Percentiles rank a stretch among this genome's conserved stretches.
Evolutionary conservation across 2,888 invertebrate species (phyloP).

Genomic region (Priocnemis perturbator): DNA sequence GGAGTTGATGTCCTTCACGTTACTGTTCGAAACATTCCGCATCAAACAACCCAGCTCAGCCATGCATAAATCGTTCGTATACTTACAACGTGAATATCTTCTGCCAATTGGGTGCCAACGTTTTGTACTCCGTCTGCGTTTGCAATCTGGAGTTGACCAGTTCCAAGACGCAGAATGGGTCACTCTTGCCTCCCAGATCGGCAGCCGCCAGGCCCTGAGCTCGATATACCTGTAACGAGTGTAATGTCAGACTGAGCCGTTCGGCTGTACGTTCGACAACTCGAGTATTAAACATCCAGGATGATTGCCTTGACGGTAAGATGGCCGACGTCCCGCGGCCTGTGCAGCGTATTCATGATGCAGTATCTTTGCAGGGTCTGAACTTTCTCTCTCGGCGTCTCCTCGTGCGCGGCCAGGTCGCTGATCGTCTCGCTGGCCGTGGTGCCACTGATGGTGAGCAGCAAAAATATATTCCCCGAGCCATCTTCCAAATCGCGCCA

Average conservation of each 20-base stretch:
- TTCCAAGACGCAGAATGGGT: slow-evolving; percentile 98
- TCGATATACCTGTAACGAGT: slow-evolving; percentile 73
- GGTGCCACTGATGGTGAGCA: slow-evolving; percentile 96
- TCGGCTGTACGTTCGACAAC: too few relatives aligned
- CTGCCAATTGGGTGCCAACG: slow-evolving; percentile 97
- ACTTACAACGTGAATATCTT: slow-evolving; percentile 98
- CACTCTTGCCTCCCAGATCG: slow-evolving; percentile 97
- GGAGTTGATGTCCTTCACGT: slow-evolving; percentile 96
- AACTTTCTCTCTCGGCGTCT: slow-evolving; percentile 84
- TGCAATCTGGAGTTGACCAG: slow-evolving; percentile 95
- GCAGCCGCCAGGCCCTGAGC: slow-evolving; percentile 92
- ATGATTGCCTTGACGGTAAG: slow-evolving; percentile 93
- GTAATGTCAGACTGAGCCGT: not conserved
- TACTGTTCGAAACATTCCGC: slow-evolving; percentile 78
- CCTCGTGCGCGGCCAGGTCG: slow-evolving; percentile 90
- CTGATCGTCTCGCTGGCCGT: slow-evolving; percentile 95
- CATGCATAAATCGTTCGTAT: too few relatives aligned
- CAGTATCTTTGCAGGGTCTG: slow-evolving; percentile 65
- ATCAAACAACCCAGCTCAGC: not conserved
- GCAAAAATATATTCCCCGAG: slow-evolving; percentile 88
- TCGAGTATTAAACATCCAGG: too few relatives aligned
- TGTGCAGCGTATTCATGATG: slow-evolving; percentile 79
- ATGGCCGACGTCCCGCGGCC: slow-evolving; percentile 92
- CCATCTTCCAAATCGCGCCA: slow-evolving; percentile 94
- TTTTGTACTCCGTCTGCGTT: slow-evolving; percentile 99